These are phyloP conservation scores for Pseudochirops corinnae DNA, from an alignment of 2,797 vertebrate genomes.

Conservation along the genomic window DNA sequence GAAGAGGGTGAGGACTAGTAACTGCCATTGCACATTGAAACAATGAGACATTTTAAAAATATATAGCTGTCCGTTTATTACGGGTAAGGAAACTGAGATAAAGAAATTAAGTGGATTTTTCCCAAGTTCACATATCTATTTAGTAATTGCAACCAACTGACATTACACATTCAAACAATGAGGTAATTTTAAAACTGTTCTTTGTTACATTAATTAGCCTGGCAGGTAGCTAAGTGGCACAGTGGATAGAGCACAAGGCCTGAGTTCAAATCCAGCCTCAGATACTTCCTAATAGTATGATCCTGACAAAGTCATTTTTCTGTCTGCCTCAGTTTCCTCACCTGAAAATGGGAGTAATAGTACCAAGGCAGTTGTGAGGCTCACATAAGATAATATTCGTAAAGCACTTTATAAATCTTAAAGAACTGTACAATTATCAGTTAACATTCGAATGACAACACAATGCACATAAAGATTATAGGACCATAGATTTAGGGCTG, in stretches of 20 bases:
- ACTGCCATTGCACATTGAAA: no score
- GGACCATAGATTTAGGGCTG: neutral
- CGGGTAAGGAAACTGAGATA: neutral
- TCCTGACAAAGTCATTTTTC: neutral
- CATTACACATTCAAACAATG: neutral
- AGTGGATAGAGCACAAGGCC: neutral
- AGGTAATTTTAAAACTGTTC: neutral
- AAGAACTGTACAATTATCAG: neutral
- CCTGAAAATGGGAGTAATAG: neutral
- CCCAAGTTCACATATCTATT: neutral
- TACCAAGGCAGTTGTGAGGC: neutral
- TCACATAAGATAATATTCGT: neutral
- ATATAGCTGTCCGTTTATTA: neutral
- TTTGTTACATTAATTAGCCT: neutral
- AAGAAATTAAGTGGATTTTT: neutral
- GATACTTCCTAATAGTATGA: neutral
- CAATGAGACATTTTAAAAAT: no score
- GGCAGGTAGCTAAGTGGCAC: neutral
- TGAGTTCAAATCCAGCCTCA: neutral
- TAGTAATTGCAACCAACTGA: neutral
- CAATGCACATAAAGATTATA: neutral
- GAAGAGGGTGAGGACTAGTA: no score
- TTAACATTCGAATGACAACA: neutral
- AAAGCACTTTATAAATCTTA: neutral
- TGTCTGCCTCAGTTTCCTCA: neutral